phyloP scores from a whole-genome alignment of 1,140 invertebrate genomes.

The Arctopsyche grandis region DNA sequence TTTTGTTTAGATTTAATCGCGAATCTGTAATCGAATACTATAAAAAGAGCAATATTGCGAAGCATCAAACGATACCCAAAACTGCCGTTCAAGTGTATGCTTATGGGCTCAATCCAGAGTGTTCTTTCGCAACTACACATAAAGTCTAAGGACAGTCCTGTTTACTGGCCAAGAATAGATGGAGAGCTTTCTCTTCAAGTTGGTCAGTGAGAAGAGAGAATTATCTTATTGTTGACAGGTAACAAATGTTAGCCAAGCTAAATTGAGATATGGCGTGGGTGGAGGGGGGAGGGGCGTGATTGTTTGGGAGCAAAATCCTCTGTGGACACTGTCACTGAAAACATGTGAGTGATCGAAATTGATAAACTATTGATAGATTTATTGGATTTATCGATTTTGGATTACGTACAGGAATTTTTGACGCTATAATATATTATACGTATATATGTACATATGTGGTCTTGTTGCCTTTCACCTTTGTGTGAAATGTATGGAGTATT shows the following conservation, averaged over 20 bases:
- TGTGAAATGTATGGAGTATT: slow-evolving; percentile 20
- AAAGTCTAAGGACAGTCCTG: background rate
- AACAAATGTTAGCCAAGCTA: slow-evolving; percentile 34
- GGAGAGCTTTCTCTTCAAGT: slow-evolving; percentile 1
- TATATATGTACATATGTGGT: background rate
- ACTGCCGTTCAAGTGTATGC: too few species aligned
- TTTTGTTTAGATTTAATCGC: background rate
- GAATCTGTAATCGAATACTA: background rate
- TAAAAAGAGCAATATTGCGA: too few species aligned
- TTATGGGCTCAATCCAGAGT: too few species aligned
- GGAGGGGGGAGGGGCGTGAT: background rate
- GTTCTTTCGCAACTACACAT: too few species aligned
- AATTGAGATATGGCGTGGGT: slow-evolving; percentile 31
- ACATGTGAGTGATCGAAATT: background rate
- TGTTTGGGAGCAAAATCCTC: slow-evolving; percentile 33
- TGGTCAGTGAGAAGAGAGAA: slow-evolving; percentile 15
- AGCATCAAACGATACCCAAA: too few species aligned
- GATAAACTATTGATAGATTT: too few species aligned
- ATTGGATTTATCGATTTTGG: background rate
- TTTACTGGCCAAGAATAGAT: slow-evolving; percentile 11
- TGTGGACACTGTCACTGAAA: background rate
- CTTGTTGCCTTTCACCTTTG: background rate
- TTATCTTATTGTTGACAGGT: slow-evolving; percentile 42
- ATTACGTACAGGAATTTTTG: background rate
- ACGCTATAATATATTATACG: background rate